Evolutionary conservation across 2,888 invertebrate species (phyloP).

Genomic region (Leptarthrus brevirostris): DNA sequence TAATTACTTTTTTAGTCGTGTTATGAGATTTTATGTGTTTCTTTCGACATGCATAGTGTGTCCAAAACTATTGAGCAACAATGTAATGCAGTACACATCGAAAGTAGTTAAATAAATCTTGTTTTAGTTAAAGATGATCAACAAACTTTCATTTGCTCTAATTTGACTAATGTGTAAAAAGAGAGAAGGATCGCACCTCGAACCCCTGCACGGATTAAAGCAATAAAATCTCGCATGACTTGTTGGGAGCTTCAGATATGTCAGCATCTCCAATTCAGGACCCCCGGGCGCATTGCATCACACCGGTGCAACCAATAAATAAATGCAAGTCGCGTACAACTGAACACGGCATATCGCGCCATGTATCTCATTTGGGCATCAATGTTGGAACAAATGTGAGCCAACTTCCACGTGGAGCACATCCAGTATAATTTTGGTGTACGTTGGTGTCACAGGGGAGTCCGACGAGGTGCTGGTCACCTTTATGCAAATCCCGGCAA

Average conservation of each 20-base stretch:
- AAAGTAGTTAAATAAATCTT: too few relatives aligned
- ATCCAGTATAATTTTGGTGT: constrained; percentile 19
- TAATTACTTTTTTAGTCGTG: too few relatives aligned
- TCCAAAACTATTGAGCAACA: too few relatives aligned
- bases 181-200: too few relatives aligned
- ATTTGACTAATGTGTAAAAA: too few relatives aligned
- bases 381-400: constrained; percentile 66
- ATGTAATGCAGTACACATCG: too few relatives aligned
- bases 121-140: too few relatives aligned
- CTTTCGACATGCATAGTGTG: too few relatives aligned
- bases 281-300: constrained; percentile 53
- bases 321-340: constrained; percentile 55
- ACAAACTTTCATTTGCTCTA: too few relatives aligned
- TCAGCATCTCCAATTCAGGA: constrained; percentile 33
- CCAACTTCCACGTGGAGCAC: constrained; percentile 54
- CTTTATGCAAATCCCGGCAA: constrained; percentile 54
- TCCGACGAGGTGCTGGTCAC: constrained; percentile 38
- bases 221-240: neutral
- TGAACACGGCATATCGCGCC: constrained; percentile 61
- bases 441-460: constrained; percentile 45
- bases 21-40: too few relatives aligned
- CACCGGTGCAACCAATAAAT: constrained; percentile 54
- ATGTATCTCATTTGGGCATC: constrained; percentile 67
- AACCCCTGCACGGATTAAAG: too few relatives aligned
- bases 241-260: neutral